Evolutionary conservation across 2,888 invertebrate genomes (phyloP).

Genomic region (Azorinus chamasolen): DNA sequence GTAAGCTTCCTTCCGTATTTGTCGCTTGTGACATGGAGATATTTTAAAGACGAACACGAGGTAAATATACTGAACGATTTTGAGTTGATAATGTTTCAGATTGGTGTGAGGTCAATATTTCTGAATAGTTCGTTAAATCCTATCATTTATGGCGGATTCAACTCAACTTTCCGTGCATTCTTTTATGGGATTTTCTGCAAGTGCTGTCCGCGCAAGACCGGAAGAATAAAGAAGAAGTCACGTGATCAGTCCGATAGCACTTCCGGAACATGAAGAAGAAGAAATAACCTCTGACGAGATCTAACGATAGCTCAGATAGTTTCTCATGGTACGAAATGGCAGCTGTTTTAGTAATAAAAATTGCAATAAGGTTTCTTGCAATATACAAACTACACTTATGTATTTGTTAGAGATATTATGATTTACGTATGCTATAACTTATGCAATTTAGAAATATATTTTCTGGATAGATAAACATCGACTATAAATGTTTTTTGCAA

Average conservation of each 20-base stretch:
- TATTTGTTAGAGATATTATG: no score
- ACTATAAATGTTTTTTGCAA: no score
- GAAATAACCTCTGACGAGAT: no score
- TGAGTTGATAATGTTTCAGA: constrained; percentile 60
- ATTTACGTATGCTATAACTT: no score
- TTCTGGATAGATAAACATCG: no score
- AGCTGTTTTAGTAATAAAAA: no score
- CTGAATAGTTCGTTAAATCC: constrained; percentile 66
- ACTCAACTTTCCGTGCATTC: constrained; percentile 66
- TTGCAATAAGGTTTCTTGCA: no score
- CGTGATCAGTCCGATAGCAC: constrained; percentile 30
- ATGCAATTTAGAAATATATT: no score
- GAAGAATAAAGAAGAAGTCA: background rate
- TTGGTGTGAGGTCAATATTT: constrained; percentile 64
- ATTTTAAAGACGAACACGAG: constrained; percentile 52
- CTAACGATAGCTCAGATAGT: no score
- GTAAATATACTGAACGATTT: constrained; percentile 50
- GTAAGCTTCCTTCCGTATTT: constrained; percentile 68
- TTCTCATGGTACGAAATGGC: no score
- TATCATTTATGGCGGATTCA: constrained; percentile 67
- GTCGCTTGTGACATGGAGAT: constrained; percentile 61
- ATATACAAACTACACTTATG: no score
- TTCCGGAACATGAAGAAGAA: constrained; percentile 15
- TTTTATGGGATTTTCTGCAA: constrained; percentile 33
- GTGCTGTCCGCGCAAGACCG: constrained; percentile 29